A percentile compares a stretch with the other conserved stretches of the same genome.
Evolutionary conservation across 1,140 invertebrate genomes (phyloP).

Genomic region (Bombus confusus): DNA sequence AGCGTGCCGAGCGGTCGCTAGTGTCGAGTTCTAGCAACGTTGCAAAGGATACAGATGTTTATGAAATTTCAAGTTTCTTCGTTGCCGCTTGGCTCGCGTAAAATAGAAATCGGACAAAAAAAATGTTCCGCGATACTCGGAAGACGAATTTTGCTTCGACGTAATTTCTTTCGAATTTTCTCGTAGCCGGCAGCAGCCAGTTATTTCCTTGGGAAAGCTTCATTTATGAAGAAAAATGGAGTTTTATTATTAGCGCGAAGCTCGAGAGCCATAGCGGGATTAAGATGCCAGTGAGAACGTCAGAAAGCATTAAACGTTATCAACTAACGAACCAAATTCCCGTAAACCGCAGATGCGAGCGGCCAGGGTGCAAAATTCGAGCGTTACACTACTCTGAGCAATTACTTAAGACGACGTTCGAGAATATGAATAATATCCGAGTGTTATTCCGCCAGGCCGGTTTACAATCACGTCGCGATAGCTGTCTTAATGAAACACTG

Average conservation of each 20-base stretch:
- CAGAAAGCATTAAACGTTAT: not conserved
- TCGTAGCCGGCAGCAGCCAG: not conserved
- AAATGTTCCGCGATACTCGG: not conserved
- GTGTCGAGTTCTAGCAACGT: not conserved
- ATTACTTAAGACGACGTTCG: not conserved
- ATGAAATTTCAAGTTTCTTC: too few species aligned
- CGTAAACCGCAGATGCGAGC: too few species aligned
- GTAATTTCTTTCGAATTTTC: not conserved
- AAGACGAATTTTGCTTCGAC: not conserved
- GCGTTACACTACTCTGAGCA: not conserved
- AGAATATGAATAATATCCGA: slow-evolving; percentile 1
- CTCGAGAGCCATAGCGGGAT: not conserved
- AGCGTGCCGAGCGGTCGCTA: too few species aligned
- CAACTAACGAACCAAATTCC: not conserved
- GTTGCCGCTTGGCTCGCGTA: too few species aligned
- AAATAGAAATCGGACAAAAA: not conserved
- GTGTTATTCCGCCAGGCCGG: not conserved
- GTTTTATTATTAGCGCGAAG: not conserved
- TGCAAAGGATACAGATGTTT: too few species aligned
- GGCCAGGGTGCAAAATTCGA: not conserved
- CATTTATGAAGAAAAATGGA: not conserved
- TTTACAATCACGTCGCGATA: slow-evolving; percentile 5
- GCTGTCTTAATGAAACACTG: slow-evolving; percentile 14
- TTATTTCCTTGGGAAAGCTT: not conserved
- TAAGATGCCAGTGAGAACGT: not conserved